These are phyloP conservation scores for Halcyon chelicuti DNA, from an alignment of 2,797 vertebrate genomes.

Conservation along the genomic window DNA sequence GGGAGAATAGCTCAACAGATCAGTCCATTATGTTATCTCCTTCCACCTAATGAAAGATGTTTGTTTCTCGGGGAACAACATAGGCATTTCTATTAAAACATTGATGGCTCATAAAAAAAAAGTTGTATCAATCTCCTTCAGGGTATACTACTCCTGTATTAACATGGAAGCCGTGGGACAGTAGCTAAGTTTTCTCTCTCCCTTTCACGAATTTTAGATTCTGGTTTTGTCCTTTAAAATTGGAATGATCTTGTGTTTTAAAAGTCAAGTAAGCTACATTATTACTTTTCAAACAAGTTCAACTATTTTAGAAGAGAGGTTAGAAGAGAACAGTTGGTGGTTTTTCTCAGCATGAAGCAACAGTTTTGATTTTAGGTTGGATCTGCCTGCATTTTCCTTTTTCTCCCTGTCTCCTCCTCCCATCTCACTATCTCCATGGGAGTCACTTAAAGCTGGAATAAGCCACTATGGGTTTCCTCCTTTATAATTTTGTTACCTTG, in stretches of 20 bases:
- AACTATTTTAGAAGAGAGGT: not conserved
- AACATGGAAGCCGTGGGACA: not conserved
- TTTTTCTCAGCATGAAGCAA: conserved; percentile 1
- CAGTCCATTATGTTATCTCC: not conserved
- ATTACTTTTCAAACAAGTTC: conserved; percentile 25
- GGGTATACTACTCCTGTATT: conserved; percentile 24
- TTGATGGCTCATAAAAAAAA: conserved; percentile 65
- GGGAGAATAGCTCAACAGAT: not conserved
- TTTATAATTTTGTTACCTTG: not conserved
- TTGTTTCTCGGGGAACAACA: conserved; percentile 31
- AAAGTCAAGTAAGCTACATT: not conserved
- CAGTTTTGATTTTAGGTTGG: not conserved
- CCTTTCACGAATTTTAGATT: conserved; percentile 28
- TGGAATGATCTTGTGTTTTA: conserved; percentile 18
- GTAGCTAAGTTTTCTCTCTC: conserved; percentile 1
- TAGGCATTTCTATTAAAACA: conserved; percentile 72
- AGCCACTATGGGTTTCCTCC: not conserved
- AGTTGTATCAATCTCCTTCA: conserved; percentile 47
- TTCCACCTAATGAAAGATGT: conserved; percentile 54
- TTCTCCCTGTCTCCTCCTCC: not conserved
- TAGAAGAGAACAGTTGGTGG: not conserved
- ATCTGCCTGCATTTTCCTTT: not conserved
- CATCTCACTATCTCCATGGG: not conserved
- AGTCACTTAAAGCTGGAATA: not conserved
- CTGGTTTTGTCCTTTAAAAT: conserved; percentile 34